Base-by-base conservation (phyloP, 2,888 invertebrate species). In the Hirtodrosophila confusa region DNA sequence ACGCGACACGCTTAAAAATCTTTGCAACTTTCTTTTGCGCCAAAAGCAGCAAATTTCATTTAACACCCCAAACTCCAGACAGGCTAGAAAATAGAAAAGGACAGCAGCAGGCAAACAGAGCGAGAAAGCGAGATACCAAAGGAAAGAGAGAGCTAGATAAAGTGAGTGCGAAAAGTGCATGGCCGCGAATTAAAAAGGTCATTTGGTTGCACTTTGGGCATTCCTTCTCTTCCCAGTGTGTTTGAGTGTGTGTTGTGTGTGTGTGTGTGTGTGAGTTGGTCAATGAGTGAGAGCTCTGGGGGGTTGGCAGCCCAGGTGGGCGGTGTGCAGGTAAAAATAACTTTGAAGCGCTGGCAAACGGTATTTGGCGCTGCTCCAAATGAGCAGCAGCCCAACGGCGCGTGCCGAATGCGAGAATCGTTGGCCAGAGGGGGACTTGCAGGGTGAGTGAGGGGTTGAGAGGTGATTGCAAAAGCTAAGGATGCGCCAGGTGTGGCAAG, bases 111-210 rank as follows among this genome's bases (percentile, higher is more conserved):
- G 33, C n/a, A 43, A 23, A 23, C 3, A 8, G 1, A 17, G n/a
- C 29, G 12, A 40, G 31, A 39, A 4, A 27, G 27, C 8, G 11
- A 6, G 27, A 1, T 6, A 3, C 6, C 1, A 4, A 8, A 12
- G 5, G n/a, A 11, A 17, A 17, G 29, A 23, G 24, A n/a, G 11
- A n/a, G 37, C 0, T 29, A 12, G 36, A 23, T 47, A 54, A 44
- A 54, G 50, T 56, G 62, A 68, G 64, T 57, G 60, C 40, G 62
- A 88, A 80, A 79, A 76, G 88, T 87, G 83, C 88, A 80, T 72
- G 86, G 78, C 86, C 88, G 78, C 84, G 83, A 88, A 84, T 84
- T 84, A 88, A 88, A 88, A 88, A 84, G 83, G 85, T 84, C 88
- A 86, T 86, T 88, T 86, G 86, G 72, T 80, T 77, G 78, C 83